Base-by-base conservation (phyloP, 1,140 invertebrate genomes). In the Harlomillsia oculata region DNA sequence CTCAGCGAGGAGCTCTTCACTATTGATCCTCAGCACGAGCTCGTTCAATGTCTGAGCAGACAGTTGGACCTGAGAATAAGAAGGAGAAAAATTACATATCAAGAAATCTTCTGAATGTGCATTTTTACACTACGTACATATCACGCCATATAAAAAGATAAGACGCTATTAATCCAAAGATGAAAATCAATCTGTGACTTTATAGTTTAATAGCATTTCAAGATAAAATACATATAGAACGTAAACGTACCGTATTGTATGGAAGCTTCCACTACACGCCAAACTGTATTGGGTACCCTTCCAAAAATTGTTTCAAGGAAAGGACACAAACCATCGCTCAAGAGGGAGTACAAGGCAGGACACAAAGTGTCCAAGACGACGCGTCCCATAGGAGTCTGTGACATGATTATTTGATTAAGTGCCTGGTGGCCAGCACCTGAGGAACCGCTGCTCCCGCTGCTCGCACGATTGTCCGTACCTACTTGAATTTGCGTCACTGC, bases 21-120 rank as follows among this genome's bases (percentile, higher is more conserved):
- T 82, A 68, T 89, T 90, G 60, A 93, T 82, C 68, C 84, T 80
- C 68, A 89, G 78, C 9, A 90, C 86, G 40, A 91, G 73, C 67
- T 91, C 88, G 72, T 88, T 85, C 2, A 91, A 72, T n/a, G 85
- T 83, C 69, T 87, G 82, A 5, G 87, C 88, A n/a, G n/a, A n/a
- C n/a, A 37, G 88, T 80, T 13, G 84, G 84, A 56, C 82, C 83
- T 75, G 56, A 40, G 62, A 66, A 48, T 14, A 44, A 49, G 41
- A 29, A 40, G 8, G 28, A 28, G 61, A 51, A 59, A n/a, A 48
- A 48, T 48, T 48, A 48, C 46, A 52, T 59, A 25, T 48, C 37
- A 36, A 23, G 32, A 43, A 16, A 23, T 49, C 20, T 26, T 21
- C 28, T 16, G 29, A 44, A 44, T n/a, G 14, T 18, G 2, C 18